Base-by-base conservation (phyloP, 2,888 invertebrate species). In the Stenchaetothrips biformis region DNA sequence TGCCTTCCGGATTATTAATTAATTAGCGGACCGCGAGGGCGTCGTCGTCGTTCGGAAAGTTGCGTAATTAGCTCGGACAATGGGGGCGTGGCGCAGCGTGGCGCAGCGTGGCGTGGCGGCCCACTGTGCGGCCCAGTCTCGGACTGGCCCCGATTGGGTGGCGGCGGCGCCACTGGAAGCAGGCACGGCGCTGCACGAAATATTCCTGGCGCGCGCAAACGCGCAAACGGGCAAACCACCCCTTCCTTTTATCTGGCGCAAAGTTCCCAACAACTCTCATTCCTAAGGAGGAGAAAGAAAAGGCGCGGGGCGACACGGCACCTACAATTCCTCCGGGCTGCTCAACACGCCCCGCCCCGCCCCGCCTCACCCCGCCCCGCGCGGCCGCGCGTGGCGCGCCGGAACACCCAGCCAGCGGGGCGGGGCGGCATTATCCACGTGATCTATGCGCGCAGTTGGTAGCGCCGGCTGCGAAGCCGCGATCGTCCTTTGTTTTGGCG, bases 231-330 rank as follows among this genome's bases (percentile, higher is more conserved):
- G 37, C 37, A 37, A 21, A 25, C 67, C 67, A 74, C 67, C 67
- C 67, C 67, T 25, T n/a, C 67, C 67, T 74, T 59, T 59, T 74
- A 74, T 74, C 67, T 74, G 67, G 67, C 67, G 67, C 21, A 74
- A 74, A 74, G 21, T 74, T 74, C 67, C 67, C 67, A 74, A 74
- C 67, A 74, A 74, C 67, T 74, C 67, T 74, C 67, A 74, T 74
- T 80, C 78, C 67, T 77, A 78, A 59, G 77, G 67, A 48, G 80
- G 80, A 37, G 49, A 67, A 74, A 74, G 48, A 47, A 48, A 80
- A 74, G 74, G 80, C 67, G 8, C 49, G 9, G 21, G 59, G 59
- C 67, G 67, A 25, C 67, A 80, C 48, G 37, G 67, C 80, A 53
- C 80, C 49, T 21, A 27, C 80, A 74, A 80, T 48, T 74, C 77